A percentile compares a stretch with the other conserved stretches of the same genome.
These are phyloP conservation scores for Lordiphosa clarofinis DNA, from an alignment of 1,140 invertebrate genomes.

Conservation along the genomic window DNA sequence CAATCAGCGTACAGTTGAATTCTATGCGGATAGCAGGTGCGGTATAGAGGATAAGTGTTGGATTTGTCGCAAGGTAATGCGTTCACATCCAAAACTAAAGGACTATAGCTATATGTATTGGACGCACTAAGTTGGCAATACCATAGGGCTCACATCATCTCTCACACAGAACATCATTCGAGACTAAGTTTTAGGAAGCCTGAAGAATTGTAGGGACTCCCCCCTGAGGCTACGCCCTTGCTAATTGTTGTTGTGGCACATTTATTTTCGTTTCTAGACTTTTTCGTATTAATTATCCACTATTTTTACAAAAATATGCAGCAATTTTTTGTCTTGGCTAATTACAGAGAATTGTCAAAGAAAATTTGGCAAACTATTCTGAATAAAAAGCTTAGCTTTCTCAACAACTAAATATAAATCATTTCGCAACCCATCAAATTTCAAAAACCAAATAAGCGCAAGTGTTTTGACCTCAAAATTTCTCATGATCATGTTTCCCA, in stretches of 20 bases:
- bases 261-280: constrained; percentile 62
- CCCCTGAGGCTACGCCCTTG: neutral
- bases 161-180: neutral
- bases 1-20: constrained; percentile 72
- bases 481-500: constrained; percentile 46
- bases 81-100: constrained; percentile 74
- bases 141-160: neutral
- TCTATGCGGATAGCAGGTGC: constrained; percentile 79
- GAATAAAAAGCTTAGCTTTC: neutral
- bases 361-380: constrained; percentile 21
- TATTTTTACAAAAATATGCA: constrained; percentile 57
- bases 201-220: neutral
- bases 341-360: constrained; percentile 46
- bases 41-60: constrained; percentile 78
- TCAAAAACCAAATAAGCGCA: too few species aligned
- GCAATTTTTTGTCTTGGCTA: constrained; percentile 34
- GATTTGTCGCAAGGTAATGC: constrained; percentile 76
- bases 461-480: neutral
- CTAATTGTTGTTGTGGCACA: constrained; percentile 19
- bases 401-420: constrained; percentile 3
- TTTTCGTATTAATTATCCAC: constrained; percentile 32
- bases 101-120: constrained; percentile 73
- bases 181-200: too few species aligned
- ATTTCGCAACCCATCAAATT: neutral
- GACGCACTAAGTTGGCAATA: constrained; percentile 40